Evolutionary conservation across 2,113 vertebrate species (phyloP).

Genomic region (Myrmecophaga tridactyla): DNA sequence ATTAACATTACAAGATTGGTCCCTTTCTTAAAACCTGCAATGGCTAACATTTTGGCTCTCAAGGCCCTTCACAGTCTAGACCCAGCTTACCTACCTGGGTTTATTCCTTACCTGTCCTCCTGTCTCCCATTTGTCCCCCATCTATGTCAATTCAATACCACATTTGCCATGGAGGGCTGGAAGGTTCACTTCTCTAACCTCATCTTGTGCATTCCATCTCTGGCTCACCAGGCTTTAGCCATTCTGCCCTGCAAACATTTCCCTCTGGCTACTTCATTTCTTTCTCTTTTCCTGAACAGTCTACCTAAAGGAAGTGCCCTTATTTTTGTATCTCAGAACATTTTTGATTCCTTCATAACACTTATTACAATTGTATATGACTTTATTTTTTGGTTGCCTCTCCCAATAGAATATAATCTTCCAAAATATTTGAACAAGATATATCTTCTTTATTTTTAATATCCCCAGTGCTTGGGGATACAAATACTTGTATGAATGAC

Average conservation of each 20-base stretch:
- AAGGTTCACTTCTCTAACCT: background rate
- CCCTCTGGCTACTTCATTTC: background rate
- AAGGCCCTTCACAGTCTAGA: too few relatives aligned
- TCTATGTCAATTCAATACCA: too few relatives aligned
- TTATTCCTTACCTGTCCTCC: too few relatives aligned
- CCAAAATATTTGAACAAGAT: background rate
- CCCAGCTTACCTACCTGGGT: too few relatives aligned
- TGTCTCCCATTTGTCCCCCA: too few relatives aligned
- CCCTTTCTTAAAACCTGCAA: too few relatives aligned
- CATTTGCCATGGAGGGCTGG: background rate
- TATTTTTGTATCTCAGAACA: background rate
- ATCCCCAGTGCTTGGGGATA: background rate
- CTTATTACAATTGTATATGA: background rate
- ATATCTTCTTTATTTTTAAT: background rate
- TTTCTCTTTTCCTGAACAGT: background rate
- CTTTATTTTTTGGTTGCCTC: background rate
- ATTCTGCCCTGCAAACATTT: background rate
- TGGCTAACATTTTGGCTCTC: too few relatives aligned
- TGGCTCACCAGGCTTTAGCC: background rate
- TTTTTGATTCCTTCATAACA: background rate
- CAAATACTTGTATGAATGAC: background rate
- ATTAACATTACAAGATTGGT: background rate
- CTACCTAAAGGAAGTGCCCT: background rate
- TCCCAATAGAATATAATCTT: background rate
- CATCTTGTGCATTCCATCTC: background rate